Evolutionary conservation across 2,888 invertebrate species (phyloP).

Genomic region (Seira ritae): DNA sequence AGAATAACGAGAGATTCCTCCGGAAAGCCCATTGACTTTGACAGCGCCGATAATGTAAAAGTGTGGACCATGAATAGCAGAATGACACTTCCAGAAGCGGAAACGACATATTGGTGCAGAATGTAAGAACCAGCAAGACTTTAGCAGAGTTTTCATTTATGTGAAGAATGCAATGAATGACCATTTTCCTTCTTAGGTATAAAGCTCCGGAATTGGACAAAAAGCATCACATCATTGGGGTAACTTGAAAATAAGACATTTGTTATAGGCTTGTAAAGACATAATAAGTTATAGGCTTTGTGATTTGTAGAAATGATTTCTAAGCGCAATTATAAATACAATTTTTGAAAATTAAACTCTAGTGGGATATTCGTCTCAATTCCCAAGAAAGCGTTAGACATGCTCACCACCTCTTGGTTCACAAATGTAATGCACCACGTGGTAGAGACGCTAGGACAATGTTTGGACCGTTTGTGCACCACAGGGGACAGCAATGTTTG

Average conservation of each 20-base stretch:
- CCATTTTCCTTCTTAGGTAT: conserved; percentile 9
- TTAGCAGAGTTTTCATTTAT: background rate
- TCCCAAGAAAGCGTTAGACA: background rate
- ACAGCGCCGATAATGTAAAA: background rate
- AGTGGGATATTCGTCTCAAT: background rate
- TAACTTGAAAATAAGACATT: conserved; percentile 12
- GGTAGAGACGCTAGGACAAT: background rate
- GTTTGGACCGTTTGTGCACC: conserved; percentile 21
- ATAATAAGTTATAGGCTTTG: too few species aligned
- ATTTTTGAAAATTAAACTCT: too few species aligned
- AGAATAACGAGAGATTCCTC: background rate
- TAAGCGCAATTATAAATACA: too few species aligned
- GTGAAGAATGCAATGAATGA: background rate
- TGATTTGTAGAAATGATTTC: too few species aligned
- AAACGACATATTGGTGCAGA: conserved; percentile 48
- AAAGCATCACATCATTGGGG: conserved; percentile 49
- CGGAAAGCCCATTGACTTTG: background rate
- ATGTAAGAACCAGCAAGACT: background rate
- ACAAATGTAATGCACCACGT: conserved; percentile 26
- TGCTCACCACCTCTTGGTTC: conserved; percentile 27
- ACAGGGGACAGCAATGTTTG: conserved; percentile 25
- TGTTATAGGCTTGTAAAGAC: too few species aligned
- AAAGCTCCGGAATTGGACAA: conserved; percentile 11
- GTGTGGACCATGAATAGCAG: conserved; percentile 29
- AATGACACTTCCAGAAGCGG: background rate